Evolutionary conservation across 2,888 invertebrate genomes (phyloP).

Genomic region (Apotomis betuletana): DNA sequence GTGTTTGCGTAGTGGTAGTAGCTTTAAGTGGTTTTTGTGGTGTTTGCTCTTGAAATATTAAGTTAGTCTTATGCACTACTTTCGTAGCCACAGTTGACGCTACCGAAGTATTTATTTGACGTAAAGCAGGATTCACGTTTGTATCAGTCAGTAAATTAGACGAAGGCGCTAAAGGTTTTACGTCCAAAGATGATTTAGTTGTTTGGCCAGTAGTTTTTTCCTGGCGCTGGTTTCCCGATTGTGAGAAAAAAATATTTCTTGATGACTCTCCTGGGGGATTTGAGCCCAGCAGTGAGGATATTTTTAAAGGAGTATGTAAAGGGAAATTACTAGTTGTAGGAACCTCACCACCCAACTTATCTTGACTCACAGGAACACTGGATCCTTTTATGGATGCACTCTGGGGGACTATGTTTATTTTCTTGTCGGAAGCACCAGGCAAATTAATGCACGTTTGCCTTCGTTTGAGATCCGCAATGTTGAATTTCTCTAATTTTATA

Average conservation of each 20-base stretch:
- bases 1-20: constrained; percentile 35
- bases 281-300: constrained; percentile 71
- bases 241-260: constrained; percentile 38
- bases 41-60: constrained; percentile 57
- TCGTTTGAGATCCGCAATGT: constrained; percentile 39
- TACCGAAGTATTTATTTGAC: background rate
- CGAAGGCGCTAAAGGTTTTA: constrained; percentile 3
- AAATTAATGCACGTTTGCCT: constrained; percentile 7
- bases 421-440: background rate
- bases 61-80: constrained; percentile 6
- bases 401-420: background rate
- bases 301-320: constrained; percentile 65
- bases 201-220: background rate
- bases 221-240: constrained; percentile 15
- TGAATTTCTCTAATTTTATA: constrained; percentile 38
- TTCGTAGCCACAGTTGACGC: constrained; percentile 1
- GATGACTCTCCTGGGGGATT: constrained; percentile 56
- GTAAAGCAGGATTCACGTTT: constrained; percentile 4
- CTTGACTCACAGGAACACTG: constrained; percentile 7
- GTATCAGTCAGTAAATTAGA: background rate
- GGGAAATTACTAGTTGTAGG: constrained; percentile 44
- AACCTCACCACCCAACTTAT: background rate
- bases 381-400: background rate
- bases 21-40: constrained; percentile 24
- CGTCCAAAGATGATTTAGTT: background rate